Evolutionary conservation across 2,797 vertebrate species (phyloP).

Genomic region (Tokudaia muenninki): DNA sequence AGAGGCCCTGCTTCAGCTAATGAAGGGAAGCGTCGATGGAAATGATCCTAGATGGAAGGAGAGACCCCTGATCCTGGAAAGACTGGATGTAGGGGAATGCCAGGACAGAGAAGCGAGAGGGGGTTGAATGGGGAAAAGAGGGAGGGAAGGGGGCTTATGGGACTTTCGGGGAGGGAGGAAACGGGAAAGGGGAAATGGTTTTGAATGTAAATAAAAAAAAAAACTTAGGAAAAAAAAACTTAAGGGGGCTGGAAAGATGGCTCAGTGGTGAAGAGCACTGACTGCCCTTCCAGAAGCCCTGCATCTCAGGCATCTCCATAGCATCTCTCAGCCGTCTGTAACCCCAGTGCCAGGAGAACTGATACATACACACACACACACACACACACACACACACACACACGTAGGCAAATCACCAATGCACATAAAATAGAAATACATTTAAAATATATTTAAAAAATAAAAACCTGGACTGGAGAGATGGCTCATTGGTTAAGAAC

Average conservation of each 20-base stretch:
- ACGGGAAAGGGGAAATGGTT: too few species aligned
- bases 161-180: too few species aligned
- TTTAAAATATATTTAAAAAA: not conserved
- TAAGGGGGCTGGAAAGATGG: not conserved
- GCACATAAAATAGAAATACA: not conserved
- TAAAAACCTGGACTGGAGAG: not conserved
- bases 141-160: too few species aligned
- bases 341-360: not conserved
- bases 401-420: not conserved
- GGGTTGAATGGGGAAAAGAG: too few species aligned
- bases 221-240: too few species aligned
- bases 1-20: not conserved
- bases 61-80: too few species aligned
- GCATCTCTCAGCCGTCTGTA: not conserved
- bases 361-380: not conserved
- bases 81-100: too few species aligned
- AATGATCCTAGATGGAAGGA: not conserved
- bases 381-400: not conserved
- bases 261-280: not conserved
- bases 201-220: too few species aligned
- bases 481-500: too few species aligned
- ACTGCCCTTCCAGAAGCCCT: not conserved
- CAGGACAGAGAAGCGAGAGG: too few species aligned
- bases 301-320: not conserved
- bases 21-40: not conserved